Base-by-base conservation (phyloP, 2,888 invertebrate genomes). In the Seira musarum region DNA sequence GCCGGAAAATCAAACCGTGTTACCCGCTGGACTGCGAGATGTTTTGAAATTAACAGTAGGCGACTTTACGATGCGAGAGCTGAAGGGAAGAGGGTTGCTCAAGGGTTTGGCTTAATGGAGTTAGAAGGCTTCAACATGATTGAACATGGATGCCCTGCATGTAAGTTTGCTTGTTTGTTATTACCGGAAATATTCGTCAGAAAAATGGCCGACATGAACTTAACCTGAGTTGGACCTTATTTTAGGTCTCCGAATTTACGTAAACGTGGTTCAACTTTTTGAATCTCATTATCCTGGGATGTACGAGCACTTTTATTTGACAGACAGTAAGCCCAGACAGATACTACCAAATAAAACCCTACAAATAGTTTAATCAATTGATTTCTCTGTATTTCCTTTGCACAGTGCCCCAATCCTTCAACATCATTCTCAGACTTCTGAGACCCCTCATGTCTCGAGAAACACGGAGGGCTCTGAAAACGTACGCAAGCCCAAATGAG, bases 231-330 rank as follows among this genome's bases (percentile, higher is more conserved):
- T 60, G n/a, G 6, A 3, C 5, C 17, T 61, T 67, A 13, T 22
- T 3, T 1, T 21, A 80, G 80, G 80, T 22, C 71, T 81, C 15
- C 76, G 72, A 0, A 49, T 76, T 6, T 76, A 71, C 46, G 35
- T 81, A 1, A 35, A 61, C 0, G 21, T 81, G 5, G 53, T 70
- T 0, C 46, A 17, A 8, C 25, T 24, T 1, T 81, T 71, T 21
- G 81, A 81, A 63, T 60, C 72, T 6, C 76, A 81, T 1, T 81
- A 40, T 40, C 76, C 76, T 10, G 81, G 76, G 35, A 22, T 63
- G 5, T 8, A 71, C 25, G 21, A 81, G 19, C 71, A 63, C 15
- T 22, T 63, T 35, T 69, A 80, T 40, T 60, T 80, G 0, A 46
- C 69, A 19, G 74, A 80, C n/a, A 80, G 80, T 80, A 74, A 21